Evolutionary conservation across 2,797 vertebrate genomes (phyloP).

Genomic region (Setipinna tenuifilis): DNA sequence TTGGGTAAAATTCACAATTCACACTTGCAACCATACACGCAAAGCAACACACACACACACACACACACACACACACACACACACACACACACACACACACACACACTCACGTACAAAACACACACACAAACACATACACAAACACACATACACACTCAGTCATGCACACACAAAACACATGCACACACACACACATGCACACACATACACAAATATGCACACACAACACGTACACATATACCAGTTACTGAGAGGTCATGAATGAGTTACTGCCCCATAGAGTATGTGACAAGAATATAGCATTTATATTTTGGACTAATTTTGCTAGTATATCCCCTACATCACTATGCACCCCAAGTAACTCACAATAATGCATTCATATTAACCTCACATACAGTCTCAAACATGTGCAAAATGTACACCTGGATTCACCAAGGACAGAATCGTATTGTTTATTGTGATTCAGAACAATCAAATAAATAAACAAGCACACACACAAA

Average conservation of each 20-base stretch:
- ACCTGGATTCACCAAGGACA: not conserved
- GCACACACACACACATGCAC: not conserved
- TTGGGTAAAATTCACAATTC: not conserved
- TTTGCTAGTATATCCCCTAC: not conserved
- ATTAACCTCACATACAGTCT: not conserved
- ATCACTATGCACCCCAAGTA: too few species aligned
- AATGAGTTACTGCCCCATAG: not conserved
- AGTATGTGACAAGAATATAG: not conserved
- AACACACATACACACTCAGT: not conserved
- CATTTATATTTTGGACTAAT: not conserved
- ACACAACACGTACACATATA: too few species aligned
- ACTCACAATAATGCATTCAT: too few species aligned
- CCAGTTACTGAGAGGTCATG: not conserved
- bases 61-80: not conserved
- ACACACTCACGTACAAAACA: too few species aligned
- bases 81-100: constrained; percentile 10
- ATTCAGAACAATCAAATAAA: not conserved
- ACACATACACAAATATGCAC: not conserved
- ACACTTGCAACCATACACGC: not conserved
- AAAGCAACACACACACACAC: too few species aligned
- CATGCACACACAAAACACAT: not conserved
- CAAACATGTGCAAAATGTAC: not conserved
- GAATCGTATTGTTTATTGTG: not conserved
- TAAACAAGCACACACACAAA: not conserved
- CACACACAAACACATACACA: not conserved